Percentiles rank a stretch among this genome's conserved stretches.
phyloP scores from a whole-genome alignment of 2,797 vertebrate species.

The Syngnathus rostellatus region DNA sequence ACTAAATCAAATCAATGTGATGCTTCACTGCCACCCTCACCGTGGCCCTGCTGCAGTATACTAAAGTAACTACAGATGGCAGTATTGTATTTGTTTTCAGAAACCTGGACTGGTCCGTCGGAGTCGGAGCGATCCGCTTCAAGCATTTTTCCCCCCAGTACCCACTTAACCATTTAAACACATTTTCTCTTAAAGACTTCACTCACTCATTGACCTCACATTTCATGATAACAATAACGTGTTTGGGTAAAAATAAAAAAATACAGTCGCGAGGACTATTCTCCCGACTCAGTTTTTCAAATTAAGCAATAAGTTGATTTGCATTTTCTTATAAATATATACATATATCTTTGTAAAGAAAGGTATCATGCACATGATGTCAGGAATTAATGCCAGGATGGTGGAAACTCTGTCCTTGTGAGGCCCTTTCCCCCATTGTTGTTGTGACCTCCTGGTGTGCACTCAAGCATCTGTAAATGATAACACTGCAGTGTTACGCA shows the following conservation, averaged over 20 bases:
- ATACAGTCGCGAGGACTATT: neutral
- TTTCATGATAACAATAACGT: neutral
- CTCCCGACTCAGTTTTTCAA: neutral
- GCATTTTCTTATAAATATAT: neutral
- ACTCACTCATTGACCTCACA: neutral
- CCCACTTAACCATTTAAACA: conserved; percentile 11
- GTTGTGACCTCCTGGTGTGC: conserved; percentile 52
- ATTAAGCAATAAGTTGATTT: neutral
- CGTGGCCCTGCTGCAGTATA: conserved; percentile 17
- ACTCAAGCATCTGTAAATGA: conserved; percentile 55
- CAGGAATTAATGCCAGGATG: conserved; percentile 1
- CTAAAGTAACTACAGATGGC: conserved; percentile 49
- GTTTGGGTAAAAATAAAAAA: neutral
- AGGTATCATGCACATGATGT: neutral
- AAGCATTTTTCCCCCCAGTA: conserved; percentile 12
- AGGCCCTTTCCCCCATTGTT: conserved; percentile 32
- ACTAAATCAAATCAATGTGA: too few species aligned
- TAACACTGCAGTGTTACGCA: conserved; percentile 48
- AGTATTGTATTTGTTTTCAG: conserved; percentile 55
- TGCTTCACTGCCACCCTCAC: neutral
- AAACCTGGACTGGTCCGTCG: neutral
- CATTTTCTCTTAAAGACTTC: neutral
- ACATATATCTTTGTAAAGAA: neutral
- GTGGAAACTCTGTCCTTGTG: neutral
- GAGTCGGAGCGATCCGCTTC: neutral